Evolutionary conservation across 2,113 vertebrate genomes (phyloP).

Genomic region (Aythya baeri): DNA sequence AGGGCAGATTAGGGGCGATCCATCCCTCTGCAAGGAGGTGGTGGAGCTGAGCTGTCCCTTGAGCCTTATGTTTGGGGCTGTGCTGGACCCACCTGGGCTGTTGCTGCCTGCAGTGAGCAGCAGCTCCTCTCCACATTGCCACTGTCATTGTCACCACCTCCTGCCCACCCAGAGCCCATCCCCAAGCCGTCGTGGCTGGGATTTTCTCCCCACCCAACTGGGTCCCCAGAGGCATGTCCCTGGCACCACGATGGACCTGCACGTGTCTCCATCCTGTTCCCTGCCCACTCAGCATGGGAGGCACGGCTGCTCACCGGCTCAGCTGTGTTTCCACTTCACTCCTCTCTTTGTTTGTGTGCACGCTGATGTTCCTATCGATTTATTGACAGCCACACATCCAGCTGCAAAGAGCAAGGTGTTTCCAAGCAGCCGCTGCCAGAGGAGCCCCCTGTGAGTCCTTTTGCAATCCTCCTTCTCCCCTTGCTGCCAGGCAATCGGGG

Average conservation of each 20-base stretch:
- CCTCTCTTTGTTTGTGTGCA: not conserved
- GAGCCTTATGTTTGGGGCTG: not conserved
- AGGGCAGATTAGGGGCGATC: not conserved
- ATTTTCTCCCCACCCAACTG: not conserved
- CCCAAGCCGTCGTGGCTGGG: not conserved
- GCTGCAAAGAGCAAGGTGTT: not conserved
- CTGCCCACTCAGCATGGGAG: not conserved
- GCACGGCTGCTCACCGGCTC: not conserved
- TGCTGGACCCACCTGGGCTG: fast-evolving
- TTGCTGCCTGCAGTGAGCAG: too few relatives aligned
- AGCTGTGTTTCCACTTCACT: not conserved
- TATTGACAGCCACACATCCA: not conserved
- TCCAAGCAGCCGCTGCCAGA: not conserved
- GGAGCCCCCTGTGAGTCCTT: not conserved
- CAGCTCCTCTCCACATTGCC: too few relatives aligned
- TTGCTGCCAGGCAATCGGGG: not conserved
- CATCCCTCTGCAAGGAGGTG: not conserved
- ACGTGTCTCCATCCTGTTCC: not conserved
- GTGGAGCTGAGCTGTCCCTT: not conserved
- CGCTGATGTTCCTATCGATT: not conserved
- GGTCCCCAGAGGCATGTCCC: too few relatives aligned
- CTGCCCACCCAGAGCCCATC: not conserved
- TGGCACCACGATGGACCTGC: not conserved
- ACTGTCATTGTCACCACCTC: not conserved
- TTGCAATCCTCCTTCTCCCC: not conserved